Evolutionary conservation across 2,113 vertebrate genomes (phyloP).

Genomic region (Syngnathus typhle): DNA sequence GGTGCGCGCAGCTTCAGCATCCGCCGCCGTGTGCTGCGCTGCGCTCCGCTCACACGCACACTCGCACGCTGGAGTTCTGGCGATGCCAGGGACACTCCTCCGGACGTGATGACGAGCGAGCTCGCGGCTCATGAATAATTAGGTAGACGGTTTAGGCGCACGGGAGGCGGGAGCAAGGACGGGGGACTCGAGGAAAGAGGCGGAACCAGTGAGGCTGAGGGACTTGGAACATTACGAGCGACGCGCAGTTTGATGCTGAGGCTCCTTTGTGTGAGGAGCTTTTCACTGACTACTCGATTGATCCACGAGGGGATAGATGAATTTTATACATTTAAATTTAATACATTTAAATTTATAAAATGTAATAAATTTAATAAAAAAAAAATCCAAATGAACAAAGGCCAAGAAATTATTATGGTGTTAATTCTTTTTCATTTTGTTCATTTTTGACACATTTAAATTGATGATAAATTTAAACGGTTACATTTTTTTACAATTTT

Average conservation of each 20-base stretch:
- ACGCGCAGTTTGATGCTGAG: constrained; percentile 78
- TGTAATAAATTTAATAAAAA: too few species aligned
- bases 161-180: constrained; percentile 74
- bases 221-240: constrained; percentile 82
- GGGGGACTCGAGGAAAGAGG: constrained; percentile 58
- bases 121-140: constrained; percentile 92
- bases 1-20: constrained; percentile 53
- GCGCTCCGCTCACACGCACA: constrained; percentile 56
- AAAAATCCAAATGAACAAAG: too few species aligned
- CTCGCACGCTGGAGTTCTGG: constrained; percentile 78
- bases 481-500: too few species aligned
- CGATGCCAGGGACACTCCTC: constrained; percentile 85
- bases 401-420: too few species aligned
- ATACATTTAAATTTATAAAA: too few species aligned
- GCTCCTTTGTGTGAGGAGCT: constrained; percentile 72
- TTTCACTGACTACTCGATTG: neutral
- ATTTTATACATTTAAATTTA: too few species aligned
- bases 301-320: neutral
- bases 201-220: constrained; percentile 71
- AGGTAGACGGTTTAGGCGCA: constrained; percentile 35
- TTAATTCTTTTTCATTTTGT: too few species aligned
- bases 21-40: constrained; percentile 42
- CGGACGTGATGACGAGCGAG: constrained; percentile 84
- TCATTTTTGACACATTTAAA: too few species aligned
- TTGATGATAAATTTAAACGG: too few species aligned